Base-by-base conservation (phyloP, 2,888 invertebrate species). In the Ischnura elegans region DNA sequence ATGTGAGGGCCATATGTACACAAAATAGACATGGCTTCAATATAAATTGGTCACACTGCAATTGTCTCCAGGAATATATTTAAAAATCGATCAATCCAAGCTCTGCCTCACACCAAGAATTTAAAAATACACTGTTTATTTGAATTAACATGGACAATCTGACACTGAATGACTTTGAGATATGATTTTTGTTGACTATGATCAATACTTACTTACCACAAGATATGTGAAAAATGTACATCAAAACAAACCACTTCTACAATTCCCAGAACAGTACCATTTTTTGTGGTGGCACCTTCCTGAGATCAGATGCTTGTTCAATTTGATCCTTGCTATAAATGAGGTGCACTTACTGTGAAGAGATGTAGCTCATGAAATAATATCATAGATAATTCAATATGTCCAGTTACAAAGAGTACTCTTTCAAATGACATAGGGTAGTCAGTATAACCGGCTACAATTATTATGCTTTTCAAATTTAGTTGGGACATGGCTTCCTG, bases 51-150 rank as follows among this genome's bases (percentile, higher is more conserved):
- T 51, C 87, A 87, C 87, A 87, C 29, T 36, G 47, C 87, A 87
- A 87, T 51, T 87, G 29, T 51, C 51, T 87, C 42, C 47, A 90
- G 43, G 61, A 43, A 90, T 90, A 76, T 76, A 36, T 76, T 61
- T 61, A 61, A 43, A 90, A 90, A 61, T 43, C 43, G 61, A 90
- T 90, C 61, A 90, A 51, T 90, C 90, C 90, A 90, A 90, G 61
- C 76, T 36, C 76, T 76, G 76, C 76, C 76, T 76, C 90, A 90
- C 90, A 90, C 25, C 86, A 90, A 42, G 61, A 61, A n/a, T 61
- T 61, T 66, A 36, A 90, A 90, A 90, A 90, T 90, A 43, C 43
- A 90, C 66, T 66, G 90, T 66, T n/a, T 43, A 61, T 90, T 61
- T 90, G 42, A 76, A 76, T 76, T 29, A 76, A 76, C 0, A 76